Conservation (phyloP, 2,888 invertebrate genomes). For the Zonitis immaculata region DNA sequence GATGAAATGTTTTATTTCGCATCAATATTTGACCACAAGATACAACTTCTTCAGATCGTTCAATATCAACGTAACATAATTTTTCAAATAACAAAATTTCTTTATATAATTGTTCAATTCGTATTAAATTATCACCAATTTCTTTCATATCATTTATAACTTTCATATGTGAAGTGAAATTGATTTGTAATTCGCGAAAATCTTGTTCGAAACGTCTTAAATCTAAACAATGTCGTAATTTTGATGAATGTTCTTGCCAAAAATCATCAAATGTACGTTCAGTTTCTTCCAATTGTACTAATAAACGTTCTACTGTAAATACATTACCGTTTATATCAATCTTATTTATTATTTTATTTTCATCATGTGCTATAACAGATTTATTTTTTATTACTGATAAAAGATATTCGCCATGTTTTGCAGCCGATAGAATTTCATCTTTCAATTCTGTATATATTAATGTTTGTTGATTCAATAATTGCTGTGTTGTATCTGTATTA, state of each 20-base stretch:
- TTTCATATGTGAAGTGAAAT: constrained; percentile 75
- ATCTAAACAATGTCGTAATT: constrained; percentile 84
- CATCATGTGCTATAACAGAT: constrained; percentile 47
- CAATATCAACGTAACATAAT: constrained; percentile 75
- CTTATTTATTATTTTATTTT: constrained; percentile 32
- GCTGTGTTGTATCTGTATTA: constrained; percentile 85
- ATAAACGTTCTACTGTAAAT: constrained; percentile 84
- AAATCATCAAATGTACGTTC: constrained; percentile 91
- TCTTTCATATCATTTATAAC: constrained; percentile 80
- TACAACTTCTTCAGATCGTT: constrained; percentile 77
- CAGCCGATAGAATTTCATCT: constrained; percentile 81
- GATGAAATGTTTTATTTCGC: constrained; percentile 76
- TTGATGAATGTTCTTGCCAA: constrained; percentile 88
- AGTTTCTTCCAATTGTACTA: constrained; percentile 92
- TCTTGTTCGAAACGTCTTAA: constrained; percentile 92
- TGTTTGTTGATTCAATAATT: constrained; percentile 79
- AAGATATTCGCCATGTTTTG: constrained; percentile 83
- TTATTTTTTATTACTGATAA: constrained; percentile 67
- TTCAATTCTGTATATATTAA: constrained; percentile 66
- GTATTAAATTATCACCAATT: constrained; percentile 78
- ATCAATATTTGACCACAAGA: constrained; percentile 78
- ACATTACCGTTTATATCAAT: constrained; percentile 74
- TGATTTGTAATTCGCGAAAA: constrained; percentile 84
- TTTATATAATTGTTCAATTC: constrained; percentile 72
- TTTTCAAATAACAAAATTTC: constrained; percentile 76